Base-by-base conservation (phyloP, 2,797 vertebrate species). In the Danio tinwini region DNA sequence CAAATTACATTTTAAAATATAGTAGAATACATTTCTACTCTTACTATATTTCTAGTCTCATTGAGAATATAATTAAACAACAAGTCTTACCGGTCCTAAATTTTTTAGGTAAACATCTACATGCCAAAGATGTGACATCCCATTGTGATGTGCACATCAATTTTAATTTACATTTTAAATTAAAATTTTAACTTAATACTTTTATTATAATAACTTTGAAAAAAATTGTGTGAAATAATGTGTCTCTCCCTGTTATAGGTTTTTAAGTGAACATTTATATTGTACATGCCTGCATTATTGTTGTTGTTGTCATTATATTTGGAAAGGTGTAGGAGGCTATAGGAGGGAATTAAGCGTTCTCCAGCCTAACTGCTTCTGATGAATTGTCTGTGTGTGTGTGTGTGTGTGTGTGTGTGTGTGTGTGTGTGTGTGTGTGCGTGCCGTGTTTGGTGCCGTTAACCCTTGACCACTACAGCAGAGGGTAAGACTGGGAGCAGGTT, bases 401-500 rank as follows among this genome's bases (percentile, higher is more conserved):
- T 58, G 42, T 49, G 52, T 78, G 21, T 21, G 16, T 52, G 68
- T 64, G 71, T 73, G 40, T 40, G 52, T 45, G 47, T 64, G 49
- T 29, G 1, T 14, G n/a, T 16, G 6, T 58, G 42, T 49, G 52
- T 78, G 21, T 21, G 16, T 52, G 68, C 64, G 21, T 73, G 19
- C 73, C 17, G 69, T 61, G 73, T 61, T 55, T 45, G 56, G 29
- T 70, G 65, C 44, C 58, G 56, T 75, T 80, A 79, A 83, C 82
- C 77, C 82, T 72, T 83, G 74, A 69, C 82, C 74, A 74, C 67
- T 65, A 29, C 29, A 29, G 29, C 29, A 29, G 29, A 29, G 29
- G 29, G 29, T 79, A 75, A 74, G 73, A 80, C 49, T 76, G 64
- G 74, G 58, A 76, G 68, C 82, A 83, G 82, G 77, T 80, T 83